Percentiles rank a stretch among this genome's conserved stretches.
Evolutionary conservation across 2,888 invertebrate genomes (phyloP).

Genomic region (Scelioninae gen. 1): DNA sequence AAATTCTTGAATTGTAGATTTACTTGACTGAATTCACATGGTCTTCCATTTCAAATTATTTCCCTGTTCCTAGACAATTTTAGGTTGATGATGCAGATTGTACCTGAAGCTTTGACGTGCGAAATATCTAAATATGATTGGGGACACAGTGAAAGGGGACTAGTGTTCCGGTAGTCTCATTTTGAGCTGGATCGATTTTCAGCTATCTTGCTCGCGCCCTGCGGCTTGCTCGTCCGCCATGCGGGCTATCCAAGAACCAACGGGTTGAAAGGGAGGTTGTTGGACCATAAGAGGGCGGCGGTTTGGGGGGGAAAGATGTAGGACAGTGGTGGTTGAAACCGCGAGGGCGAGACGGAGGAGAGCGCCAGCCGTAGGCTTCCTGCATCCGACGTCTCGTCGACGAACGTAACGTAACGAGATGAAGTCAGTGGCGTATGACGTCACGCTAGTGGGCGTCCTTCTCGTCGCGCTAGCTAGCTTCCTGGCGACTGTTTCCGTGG

Average conservation of each 20-base stretch:
- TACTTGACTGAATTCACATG: no score
- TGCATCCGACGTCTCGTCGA: slow-evolving; percentile 82
- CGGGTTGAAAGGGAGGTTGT: slow-evolving; percentile 76
- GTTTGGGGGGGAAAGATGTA: slow-evolving; percentile 56
- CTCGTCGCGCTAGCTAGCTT: slow-evolving; percentile 80
- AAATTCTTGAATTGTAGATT: no score
- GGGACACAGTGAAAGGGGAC: slow-evolving; percentile 34
- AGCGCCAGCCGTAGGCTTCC: slow-evolving; percentile 77
- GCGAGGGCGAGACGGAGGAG: slow-evolving; percentile 69
- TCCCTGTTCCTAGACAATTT: neutral
- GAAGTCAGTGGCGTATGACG: slow-evolving; percentile 85
- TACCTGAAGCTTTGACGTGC: neutral
- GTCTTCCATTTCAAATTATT: neutral
- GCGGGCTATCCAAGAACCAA: slow-evolving; percentile 75
- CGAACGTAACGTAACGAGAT: slow-evolving; percentile 82
- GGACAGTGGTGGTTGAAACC: slow-evolving; percentile 66
- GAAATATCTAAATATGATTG: slow-evolving; percentile 56
- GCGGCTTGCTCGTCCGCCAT: slow-evolving; percentile 73
- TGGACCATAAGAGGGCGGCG: slow-evolving; percentile 70
- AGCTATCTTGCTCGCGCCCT: slow-evolving; percentile 73
- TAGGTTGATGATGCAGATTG: neutral
- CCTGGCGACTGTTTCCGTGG: slow-evolving; percentile 77
- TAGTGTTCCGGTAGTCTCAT: slow-evolving; percentile 64
- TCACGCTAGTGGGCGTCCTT: slow-evolving; percentile 84
- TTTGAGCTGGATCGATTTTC: slow-evolving; percentile 72